These are phyloP conservation scores for Drosophila sulfurigaster DNA, from an alignment of 1,140 invertebrate genomes.

Conservation along the genomic window DNA sequence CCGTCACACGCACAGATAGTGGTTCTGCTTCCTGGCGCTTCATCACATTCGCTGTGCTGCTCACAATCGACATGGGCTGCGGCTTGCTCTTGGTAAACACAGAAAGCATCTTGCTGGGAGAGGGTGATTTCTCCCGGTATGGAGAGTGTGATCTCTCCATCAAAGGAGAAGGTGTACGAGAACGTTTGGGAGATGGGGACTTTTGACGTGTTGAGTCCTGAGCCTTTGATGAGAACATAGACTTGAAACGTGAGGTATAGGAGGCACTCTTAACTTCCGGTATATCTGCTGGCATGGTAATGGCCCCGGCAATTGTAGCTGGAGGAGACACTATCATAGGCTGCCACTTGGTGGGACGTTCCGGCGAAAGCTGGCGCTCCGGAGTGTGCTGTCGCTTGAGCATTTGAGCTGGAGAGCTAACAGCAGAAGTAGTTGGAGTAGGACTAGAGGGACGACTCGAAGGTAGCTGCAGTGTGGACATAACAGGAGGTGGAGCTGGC, in stretches of 20 bases:
- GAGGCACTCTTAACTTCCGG: constrained; percentile 62
- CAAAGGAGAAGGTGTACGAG: constrained; percentile 50
- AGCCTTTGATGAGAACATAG: constrained; percentile 65
- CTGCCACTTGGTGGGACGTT: constrained; percentile 47
- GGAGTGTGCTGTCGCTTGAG: constrained; percentile 77
- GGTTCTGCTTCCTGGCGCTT: constrained; percentile 70
- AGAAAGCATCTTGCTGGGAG: constrained; percentile 57
- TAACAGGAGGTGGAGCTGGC: constrained; percentile 26
- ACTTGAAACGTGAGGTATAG: constrained; percentile 74
- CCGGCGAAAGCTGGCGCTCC: constrained; percentile 66
- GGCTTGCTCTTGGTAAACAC: constrained; percentile 67
- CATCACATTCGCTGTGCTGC: constrained; percentile 46
- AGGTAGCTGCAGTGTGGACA: constrained; percentile 62
- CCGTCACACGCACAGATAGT: constrained; percentile 70
- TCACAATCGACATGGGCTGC: constrained; percentile 64
- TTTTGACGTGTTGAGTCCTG: constrained; percentile 44
- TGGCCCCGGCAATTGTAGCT: constrained; percentile 21
- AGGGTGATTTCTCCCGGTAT: constrained; percentile 66
- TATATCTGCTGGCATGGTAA: constrained; percentile 52
- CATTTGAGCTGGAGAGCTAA: constrained; percentile 23
- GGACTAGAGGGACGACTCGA: constrained; percentile 57
- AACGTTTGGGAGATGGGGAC: constrained; percentile 56
- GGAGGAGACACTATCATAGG: constrained; percentile 11
- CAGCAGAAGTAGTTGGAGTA: constrained; percentile 5
- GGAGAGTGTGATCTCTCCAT: constrained; percentile 14